A percentile compares a stretch with the other conserved stretches of the same genome.
Conservation (phyloP, 2,797 vertebrate genomes). For the Echeneis naucrates region DNA sequence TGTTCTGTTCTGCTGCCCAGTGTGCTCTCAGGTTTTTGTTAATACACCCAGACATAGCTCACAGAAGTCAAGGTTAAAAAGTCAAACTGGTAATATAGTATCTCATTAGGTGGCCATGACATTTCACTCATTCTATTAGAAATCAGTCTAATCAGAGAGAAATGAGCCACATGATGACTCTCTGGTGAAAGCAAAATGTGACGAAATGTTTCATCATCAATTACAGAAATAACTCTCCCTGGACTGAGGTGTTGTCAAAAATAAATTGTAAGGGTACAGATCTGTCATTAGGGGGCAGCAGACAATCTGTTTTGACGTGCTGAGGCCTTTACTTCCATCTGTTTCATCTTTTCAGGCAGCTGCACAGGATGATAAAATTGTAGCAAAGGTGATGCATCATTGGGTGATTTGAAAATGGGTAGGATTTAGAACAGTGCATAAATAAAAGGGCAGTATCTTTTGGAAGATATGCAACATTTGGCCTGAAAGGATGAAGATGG, state of each 20-base stretch:
- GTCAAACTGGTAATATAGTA: conserved; percentile 51
- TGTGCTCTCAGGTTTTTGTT: conserved; percentile 4
- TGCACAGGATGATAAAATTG: no score
- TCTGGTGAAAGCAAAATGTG: conserved; percentile 1
- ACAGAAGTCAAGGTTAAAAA: conserved; percentile 49
- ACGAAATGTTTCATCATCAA: conserved; percentile 54
- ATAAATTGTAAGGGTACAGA: conserved; percentile 14
- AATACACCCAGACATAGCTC: conserved; percentile 27
- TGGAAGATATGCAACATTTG: not conserved
- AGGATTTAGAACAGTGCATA: not conserved
- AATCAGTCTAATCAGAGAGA: conserved; percentile 60
- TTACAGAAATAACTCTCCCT: conserved; percentile 43
- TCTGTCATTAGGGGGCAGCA: conserved; percentile 17
- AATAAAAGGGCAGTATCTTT: not conserved
- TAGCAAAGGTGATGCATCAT: no score
- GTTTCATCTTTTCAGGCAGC: no score
- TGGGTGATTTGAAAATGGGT: no score
- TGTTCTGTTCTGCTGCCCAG: conserved; percentile 17
- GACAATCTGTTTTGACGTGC: not conserved
- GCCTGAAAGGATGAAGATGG: not conserved
- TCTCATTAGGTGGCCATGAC: conserved; percentile 62
- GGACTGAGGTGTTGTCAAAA: conserved; percentile 8
- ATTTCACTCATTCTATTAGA: conserved; percentile 57
- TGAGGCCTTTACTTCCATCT: not conserved
- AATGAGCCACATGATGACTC: conserved; percentile 33